Base-by-base conservation (phyloP, 2,797 vertebrate genomes). In the Okamejei kenojei region DNA sequence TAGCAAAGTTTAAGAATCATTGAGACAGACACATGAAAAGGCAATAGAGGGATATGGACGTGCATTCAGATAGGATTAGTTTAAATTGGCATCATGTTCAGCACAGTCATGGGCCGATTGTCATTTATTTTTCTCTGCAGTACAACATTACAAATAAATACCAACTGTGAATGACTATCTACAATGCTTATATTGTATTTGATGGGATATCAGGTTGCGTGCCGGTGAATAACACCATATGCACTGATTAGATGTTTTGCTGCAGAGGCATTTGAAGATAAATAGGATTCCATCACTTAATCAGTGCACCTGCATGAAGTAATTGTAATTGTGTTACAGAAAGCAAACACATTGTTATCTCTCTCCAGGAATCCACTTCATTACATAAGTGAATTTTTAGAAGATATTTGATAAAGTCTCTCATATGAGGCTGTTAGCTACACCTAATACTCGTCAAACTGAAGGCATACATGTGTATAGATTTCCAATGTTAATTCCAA, bases 301-400 rank as follows among this genome's bases (percentile, higher is more conserved):
- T 91, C 68, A 91, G 13, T 13, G 38, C 88, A 90, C 88, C 88
- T 90, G 88, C 63, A 45, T 32, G 45, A 32, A 29, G 68, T 71
- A 91, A 91, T 45, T 73, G 88, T 90, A 23, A 91, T 11, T 11
- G 88, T 38, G 58, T 73, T 65, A 9, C 68, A 15, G 35, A 63
- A 86, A 65, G 88, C 13, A 19, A 91, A 71, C 88, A 91, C 88
- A 73, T 71, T 91, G 68, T 91, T 73, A 71, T 91, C 88, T 91
- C 88, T 73, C 88, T 74, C 88, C 61, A 32, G 82, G 82, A 86
- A 35, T 32, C n/a, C 84, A 10, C 32, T 88, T 54, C 38, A 38
- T 45, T 45, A 45, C 45, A 45, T 45, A 45, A 45, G 45, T 45
- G 45, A 45, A 45, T 45, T 2, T 45, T 45, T 45, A 45, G 45